phyloP scores from a whole-genome alignment of 2,113 vertebrate genomes.

The Nesogale talazaci region DNA sequence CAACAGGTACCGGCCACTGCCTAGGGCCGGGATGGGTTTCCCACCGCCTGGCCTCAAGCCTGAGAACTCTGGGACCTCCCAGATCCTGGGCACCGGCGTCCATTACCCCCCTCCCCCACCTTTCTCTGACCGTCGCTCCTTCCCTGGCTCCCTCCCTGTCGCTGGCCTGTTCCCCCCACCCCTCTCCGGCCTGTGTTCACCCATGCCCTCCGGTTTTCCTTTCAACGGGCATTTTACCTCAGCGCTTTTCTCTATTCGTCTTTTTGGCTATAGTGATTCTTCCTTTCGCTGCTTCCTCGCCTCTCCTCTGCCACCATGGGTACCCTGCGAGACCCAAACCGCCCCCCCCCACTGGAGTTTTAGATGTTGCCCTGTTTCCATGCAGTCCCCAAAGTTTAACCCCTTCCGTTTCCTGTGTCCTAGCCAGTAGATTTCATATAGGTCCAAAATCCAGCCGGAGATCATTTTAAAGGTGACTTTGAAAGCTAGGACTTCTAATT shows the following conservation, averaged over 20 bases:
- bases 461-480: constrained; percentile 48
- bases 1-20: constrained; percentile 88
- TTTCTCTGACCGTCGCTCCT: neutral
- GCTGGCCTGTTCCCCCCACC: neutral
- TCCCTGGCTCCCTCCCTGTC: neutral
- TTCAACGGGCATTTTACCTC: neutral
- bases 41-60: no score
- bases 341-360: constrained; percentile 27
- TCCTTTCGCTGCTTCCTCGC: neutral
- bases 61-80: neutral
- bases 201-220: constrained; percentile 25
- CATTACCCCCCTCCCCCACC: constrained; percentile 50
- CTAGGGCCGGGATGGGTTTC: neutral
- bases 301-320: neutral
- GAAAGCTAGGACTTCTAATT: neutral
- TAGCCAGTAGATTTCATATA: neutral
- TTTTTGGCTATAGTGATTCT: neutral
- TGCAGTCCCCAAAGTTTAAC: constrained; percentile 69
- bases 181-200: neutral
- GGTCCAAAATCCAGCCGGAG: neutral
- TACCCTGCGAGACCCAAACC: neutral
- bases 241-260: neutral
- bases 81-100: neutral
- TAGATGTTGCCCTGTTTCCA: constrained; percentile 4
- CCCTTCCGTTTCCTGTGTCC: constrained; percentile 53